phyloP scores from a whole-genome alignment of 2,113 vertebrate genomes.

The Gambusia holbrooki region DNA sequence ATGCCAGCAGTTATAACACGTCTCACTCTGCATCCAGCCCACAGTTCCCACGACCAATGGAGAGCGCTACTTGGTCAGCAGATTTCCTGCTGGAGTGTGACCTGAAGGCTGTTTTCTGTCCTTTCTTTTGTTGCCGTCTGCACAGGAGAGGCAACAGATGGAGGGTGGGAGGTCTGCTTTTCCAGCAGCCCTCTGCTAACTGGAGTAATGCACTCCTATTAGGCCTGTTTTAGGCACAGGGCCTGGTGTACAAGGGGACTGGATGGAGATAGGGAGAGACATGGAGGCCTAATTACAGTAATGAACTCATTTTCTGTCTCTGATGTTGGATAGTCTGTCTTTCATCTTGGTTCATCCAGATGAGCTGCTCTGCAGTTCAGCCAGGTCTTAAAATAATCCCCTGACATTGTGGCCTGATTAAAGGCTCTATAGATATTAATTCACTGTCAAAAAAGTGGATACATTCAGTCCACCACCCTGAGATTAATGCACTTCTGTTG shows the following conservation, averaged over 20 bases:
- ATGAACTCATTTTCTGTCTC: slow-evolving; percentile 75
- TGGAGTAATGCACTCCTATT: slow-evolving; percentile 69
- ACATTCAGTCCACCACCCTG: slow-evolving; percentile 41
- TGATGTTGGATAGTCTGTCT: slow-evolving; percentile 56
- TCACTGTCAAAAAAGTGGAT: slow-evolving; percentile 46
- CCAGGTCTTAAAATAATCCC: slow-evolving; percentile 77
- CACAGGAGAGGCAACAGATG: slow-evolving; percentile 62
- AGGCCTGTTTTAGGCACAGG: slow-evolving; percentile 72
- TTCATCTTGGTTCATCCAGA: slow-evolving; percentile 64
- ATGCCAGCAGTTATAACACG: slow-evolving; percentile 58
- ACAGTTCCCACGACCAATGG: slow-evolving; percentile 26
- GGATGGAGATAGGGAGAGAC: slow-evolving; percentile 32
- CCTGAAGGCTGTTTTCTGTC: slow-evolving; percentile 59
- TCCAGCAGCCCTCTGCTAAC: slow-evolving; percentile 66
- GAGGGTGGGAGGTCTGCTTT: slow-evolving; percentile 60
- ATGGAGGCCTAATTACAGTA: slow-evolving; percentile 74
- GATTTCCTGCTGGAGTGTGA: slow-evolving; percentile 54
- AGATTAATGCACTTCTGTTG: slow-evolving; percentile 43
- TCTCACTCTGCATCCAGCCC: slow-evolving; percentile 44
- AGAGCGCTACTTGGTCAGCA: slow-evolving; percentile 65
- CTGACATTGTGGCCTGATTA: slow-evolving; percentile 78
- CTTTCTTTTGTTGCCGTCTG: slow-evolving; percentile 49
- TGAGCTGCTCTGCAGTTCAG: slow-evolving; percentile 49
- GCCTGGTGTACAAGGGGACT: slow-evolving; percentile 47
- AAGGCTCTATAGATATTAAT: slow-evolving; percentile 64